Percentiles rank a stretch among this genome's conserved stretches.
These are phyloP conservation scores for Cistogaster globosa DNA, from an alignment of 2,888 invertebrate genomes.

Conservation along the genomic window DNA sequence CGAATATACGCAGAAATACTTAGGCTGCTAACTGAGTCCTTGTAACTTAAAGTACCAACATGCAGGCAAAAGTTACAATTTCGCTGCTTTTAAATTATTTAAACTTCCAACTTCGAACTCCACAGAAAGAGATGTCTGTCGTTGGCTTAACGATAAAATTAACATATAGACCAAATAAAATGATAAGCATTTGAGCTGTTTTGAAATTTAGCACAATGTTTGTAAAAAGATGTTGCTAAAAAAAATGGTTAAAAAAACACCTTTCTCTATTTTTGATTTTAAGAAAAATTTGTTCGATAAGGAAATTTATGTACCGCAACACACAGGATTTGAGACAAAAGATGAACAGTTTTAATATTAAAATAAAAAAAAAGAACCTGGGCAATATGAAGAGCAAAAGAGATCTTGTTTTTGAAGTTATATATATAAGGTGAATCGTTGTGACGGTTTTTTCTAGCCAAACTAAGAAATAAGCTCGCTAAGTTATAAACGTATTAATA, in stretches of 20 bases:
- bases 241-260: neutral
- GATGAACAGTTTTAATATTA: too few relatives aligned
- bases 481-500: too few relatives aligned
- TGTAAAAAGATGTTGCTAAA: slow-evolving; percentile 7
- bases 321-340: too few relatives aligned
- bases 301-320: too few relatives aligned
- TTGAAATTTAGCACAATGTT: neutral
- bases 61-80: neutral
- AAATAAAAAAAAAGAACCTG: too few relatives aligned
- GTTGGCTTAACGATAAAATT: slow-evolving; percentile 52
- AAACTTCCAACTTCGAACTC: neutral
- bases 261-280: too few relatives aligned
- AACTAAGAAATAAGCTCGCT: too few relatives aligned
- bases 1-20: neutral
- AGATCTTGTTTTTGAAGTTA: too few relatives aligned
- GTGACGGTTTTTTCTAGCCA: too few relatives aligned
- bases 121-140: neutral
- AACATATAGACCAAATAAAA: slow-evolving; percentile 71
- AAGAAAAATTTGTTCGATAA: too few relatives aligned
- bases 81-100: neutral
- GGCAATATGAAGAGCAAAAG: too few relatives aligned
- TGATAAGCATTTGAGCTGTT: neutral
- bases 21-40: neutral
- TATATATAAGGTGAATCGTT: too few relatives aligned
- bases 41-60: neutral